Base-by-base conservation (phyloP, 2,113 vertebrate species). In the Solea solea region DNA sequence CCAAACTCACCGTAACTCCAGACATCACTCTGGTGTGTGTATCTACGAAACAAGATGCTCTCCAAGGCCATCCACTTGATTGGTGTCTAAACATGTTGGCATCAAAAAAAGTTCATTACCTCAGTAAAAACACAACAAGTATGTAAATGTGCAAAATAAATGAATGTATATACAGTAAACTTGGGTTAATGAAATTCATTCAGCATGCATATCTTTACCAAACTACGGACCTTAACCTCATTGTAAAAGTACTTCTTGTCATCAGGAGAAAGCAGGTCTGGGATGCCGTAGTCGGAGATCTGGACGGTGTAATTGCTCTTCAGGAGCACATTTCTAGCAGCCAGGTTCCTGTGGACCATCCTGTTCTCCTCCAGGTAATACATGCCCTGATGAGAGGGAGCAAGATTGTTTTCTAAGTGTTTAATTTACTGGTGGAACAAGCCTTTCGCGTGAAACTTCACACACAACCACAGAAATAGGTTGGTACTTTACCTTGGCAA, bases 11-110 rank as follows among this genome's bases (percentile, higher is more conserved):
- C 97, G 1, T 98, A 98, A 87, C 97, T 98, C 97, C 97, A 98
- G 66, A 98, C 96, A 8, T 98, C 97, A 68, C 97, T 98, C 90
- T 98, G 97, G 88, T 98, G 96, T 9, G 96, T 98, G 84, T 96
- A 98, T 93, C 92, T 95, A 52, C 96, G 94, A 57, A 96, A 97
- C 83, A 97, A 91, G 85, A 98, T 97, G 83, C 96, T 97, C 88
- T 98, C 97, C 57, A 98, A 90, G 8, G 96, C 95, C 96, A 98
- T 97, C 97, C 97, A 98, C 78, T 97, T 98, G 85, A 97, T 95
- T 41, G 96, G 95, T 4, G 94, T 95, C 96, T 98, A 89, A 57
- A 60, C 9, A 60, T 1, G 1, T 11, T 39, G 34, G 34, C 5
- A 72, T 57, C 7, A 75, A 14, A 53, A 63, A 25, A 55, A 5